Evolutionary conservation across 1,140 invertebrate species (phyloP).

Genomic region (Tyrophagus putrescentiae): DNA sequence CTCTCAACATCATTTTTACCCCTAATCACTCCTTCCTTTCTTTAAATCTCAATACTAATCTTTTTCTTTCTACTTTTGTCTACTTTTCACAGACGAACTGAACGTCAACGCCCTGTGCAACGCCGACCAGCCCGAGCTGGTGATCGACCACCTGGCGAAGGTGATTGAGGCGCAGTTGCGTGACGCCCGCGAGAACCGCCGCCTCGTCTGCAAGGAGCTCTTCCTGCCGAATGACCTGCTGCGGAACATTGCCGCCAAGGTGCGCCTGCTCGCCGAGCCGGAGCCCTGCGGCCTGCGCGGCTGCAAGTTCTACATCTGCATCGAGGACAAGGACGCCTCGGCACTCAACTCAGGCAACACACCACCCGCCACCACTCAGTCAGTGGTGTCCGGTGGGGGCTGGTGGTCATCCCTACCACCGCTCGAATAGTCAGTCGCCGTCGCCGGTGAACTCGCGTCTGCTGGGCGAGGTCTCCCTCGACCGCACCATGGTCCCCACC

Average conservation of each 20-base stretch:
- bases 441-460: conserved; percentile 32
- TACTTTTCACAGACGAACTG: background rate
- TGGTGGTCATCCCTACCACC: background rate
- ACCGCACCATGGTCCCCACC: conserved; percentile 62
- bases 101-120: background rate
- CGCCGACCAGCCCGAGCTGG: background rate
- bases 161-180: conserved; percentile 55
- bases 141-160: conserved; percentile 39
- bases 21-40: background rate
- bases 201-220: conserved; percentile 60
- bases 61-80: background rate
- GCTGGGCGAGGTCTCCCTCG: conserved; percentile 54
- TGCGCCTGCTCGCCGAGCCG: conserved; percentile 57
- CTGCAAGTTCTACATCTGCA: conserved; percentile 32
- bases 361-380: background rate
- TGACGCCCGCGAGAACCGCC: conserved; percentile 52
- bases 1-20: too few relatives aligned
- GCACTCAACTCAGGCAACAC: background rate
- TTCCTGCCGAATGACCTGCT: conserved; percentile 59
- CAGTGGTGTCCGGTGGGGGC: background rate
- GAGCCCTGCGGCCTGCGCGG: conserved; percentile 61
- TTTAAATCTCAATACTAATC: background rate
- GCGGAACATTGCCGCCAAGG: conserved; percentile 53
- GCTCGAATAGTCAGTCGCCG: background rate
- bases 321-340: conserved; percentile 28